These are phyloP conservation scores for Meliscaeva auricollis DNA, from an alignment of 2,888 invertebrate genomes.

Conservation along the genomic window DNA sequence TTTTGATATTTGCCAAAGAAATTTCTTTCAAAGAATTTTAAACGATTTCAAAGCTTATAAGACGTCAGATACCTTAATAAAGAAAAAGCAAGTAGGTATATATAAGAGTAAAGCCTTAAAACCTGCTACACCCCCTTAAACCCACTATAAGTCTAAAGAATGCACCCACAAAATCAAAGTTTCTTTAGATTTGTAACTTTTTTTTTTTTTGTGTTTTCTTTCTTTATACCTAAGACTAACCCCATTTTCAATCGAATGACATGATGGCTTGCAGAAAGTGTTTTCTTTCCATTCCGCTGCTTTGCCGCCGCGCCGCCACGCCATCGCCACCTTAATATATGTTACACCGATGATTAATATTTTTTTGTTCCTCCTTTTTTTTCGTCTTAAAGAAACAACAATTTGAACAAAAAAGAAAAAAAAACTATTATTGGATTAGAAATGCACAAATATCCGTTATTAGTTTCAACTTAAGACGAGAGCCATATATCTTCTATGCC, in stretches of 20 bases:
- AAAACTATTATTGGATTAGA: constrained; percentile 78
- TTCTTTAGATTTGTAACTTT: constrained; percentile 22
- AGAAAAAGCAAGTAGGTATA: not conserved
- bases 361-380: constrained; percentile 29
- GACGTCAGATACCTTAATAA: no score
- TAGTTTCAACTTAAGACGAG: constrained; percentile 74
- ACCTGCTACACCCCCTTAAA: not conserved
- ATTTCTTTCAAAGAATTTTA: not conserved
- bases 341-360: constrained; percentile 45
- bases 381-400: constrained; percentile 32
- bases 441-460: constrained; percentile 77
- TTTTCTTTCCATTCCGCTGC: constrained; percentile 13
- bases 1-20: no score
- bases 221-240: constrained; percentile 47
- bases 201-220: constrained; percentile 33
- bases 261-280: constrained; percentile 30
- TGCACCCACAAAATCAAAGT: constrained; percentile 41
- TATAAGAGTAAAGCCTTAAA: not conserved
- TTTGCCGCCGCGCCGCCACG: no score
- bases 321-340: not conserved
- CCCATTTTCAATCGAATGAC: constrained; percentile 56
- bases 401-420: constrained; percentile 36
- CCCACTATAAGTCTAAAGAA: constrained; percentile 4
- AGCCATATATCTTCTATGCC: constrained; percentile 65
- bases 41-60: no score